phyloP scores from a whole-genome alignment of 2,113 vertebrate genomes.

The Amphiprion ocellaris region DNA sequence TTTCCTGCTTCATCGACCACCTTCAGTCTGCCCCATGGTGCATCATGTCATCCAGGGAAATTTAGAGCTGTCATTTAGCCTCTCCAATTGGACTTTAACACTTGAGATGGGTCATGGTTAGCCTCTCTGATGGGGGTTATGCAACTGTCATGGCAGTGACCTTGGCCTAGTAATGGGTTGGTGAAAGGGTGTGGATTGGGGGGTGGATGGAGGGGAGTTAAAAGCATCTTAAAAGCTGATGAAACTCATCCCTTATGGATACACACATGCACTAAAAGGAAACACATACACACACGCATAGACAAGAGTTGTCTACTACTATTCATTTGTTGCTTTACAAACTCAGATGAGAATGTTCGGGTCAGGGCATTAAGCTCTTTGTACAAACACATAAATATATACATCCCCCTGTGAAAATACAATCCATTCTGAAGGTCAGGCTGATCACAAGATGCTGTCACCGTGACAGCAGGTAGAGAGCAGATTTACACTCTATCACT shows the following conservation, averaged over 20 bases:
- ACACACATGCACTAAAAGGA: slow-evolving; percentile 27
- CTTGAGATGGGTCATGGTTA: slow-evolving; percentile 67
- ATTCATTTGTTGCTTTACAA: slow-evolving; percentile 23
- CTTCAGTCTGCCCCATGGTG: slow-evolving; percentile 35
- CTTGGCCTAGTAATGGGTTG: slow-evolving; percentile 69
- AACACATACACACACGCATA: not conserved
- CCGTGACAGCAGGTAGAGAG: slow-evolving; percentile 78
- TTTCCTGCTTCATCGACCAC: slow-evolving; percentile 32
- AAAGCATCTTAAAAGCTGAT: slow-evolving; percentile 70
- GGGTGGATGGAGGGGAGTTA: slow-evolving; percentile 36
- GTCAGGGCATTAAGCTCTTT: not conserved
- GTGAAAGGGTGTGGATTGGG: slow-evolving; percentile 31
- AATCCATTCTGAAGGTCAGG: slow-evolving; percentile 76
- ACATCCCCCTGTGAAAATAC: slow-evolving; percentile 18
- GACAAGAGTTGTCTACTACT: not conserved
- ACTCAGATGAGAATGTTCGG: slow-evolving; percentile 2
- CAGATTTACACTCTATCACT: slow-evolving; percentile 80
- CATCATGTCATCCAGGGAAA: slow-evolving; percentile 61
- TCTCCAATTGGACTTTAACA: slow-evolving; percentile 69
- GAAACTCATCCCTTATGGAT: slow-evolving; percentile 42
- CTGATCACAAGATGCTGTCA: slow-evolving; percentile 74
- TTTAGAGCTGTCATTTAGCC: slow-evolving; percentile 71
- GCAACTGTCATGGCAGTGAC: slow-evolving; percentile 75
- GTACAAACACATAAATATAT: slow-evolving; percentile 29
- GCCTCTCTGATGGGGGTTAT: slow-evolving; percentile 72